Percentiles rank a stretch among this genome's conserved stretches.
phyloP scores from a whole-genome alignment of 2,888 invertebrate species.

The Stenolophus ochropezus region DNA sequence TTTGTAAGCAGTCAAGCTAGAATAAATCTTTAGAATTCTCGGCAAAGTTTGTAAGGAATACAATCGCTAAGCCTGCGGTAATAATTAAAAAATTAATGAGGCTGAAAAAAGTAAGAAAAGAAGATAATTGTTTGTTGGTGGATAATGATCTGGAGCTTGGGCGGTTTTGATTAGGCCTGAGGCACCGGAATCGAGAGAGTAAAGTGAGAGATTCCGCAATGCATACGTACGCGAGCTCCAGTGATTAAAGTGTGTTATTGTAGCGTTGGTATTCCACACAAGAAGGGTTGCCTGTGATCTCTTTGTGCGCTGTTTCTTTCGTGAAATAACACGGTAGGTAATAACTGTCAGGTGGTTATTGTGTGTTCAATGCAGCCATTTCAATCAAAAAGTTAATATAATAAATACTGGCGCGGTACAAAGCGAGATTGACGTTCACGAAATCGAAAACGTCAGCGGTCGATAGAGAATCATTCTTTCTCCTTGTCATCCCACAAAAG shows the following conservation, averaged over 20 bases:
- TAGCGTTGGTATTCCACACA: constrained; percentile 23
- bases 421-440: neutral
- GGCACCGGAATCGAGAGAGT: neutral
- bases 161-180: constrained; percentile 12
- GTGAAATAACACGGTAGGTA: neutral
- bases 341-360: neutral
- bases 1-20: no score
- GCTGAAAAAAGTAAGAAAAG: neutral
- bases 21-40: neutral
- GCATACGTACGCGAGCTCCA: neutral
- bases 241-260: constrained; percentile 20
- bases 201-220: neutral
- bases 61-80: neutral
- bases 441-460: constrained; percentile 31
- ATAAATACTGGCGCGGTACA: constrained; percentile 1
- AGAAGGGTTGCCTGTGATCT: neutral
- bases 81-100: constrained; percentile 35
- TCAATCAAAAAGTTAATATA: constrained; percentile 37
- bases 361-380: neutral
- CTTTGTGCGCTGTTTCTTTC: constrained; percentile 18
- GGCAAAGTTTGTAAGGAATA: neutral
- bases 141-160: neutral
- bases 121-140: neutral
- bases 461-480: constrained; percentile 35
- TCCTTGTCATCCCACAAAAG: neutral